Evolutionary conservation across 2,888 invertebrate genomes (phyloP).

Genomic region (Drosophila borealis): DNA sequence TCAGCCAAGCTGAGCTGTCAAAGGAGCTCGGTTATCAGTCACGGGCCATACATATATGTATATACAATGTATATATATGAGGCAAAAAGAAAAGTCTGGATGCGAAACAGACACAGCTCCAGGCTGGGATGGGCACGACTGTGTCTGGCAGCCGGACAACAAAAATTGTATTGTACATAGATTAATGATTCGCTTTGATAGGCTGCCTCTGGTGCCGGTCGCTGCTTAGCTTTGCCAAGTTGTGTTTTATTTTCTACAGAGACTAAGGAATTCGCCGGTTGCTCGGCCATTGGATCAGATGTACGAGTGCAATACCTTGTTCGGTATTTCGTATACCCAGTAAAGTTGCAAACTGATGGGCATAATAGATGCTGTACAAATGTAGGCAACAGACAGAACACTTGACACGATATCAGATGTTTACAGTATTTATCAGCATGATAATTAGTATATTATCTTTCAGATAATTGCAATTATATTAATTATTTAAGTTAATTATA

Average conservation of each 20-base stretch:
- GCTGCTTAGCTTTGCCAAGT: slow-evolving; percentile 11
- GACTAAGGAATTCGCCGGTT: slow-evolving; percentile 15
- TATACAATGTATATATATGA: background rate
- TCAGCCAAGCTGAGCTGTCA: slow-evolving; percentile 56
- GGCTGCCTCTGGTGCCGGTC: slow-evolving; percentile 7
- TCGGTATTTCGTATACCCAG: slow-evolving; percentile 1
- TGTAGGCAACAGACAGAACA: background rate
- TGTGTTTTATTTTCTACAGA: slow-evolving; percentile 1
- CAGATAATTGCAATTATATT: too few species aligned
- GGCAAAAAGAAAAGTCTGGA: slow-evolving; percentile 29
- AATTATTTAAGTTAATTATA: too few species aligned
- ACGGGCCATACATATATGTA: slow-evolving; percentile 41
- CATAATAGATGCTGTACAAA: background rate
- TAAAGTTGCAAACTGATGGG: background rate
- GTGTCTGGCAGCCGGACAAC: slow-evolving; percentile 18
- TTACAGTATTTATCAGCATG: background rate
- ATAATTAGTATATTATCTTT: too few species aligned
- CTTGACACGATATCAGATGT: background rate
- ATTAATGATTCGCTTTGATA: slow-evolving; percentile 30
- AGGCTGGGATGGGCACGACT: slow-evolving; percentile 18
- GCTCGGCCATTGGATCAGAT: background rate
- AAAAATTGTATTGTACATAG: slow-evolving; percentile 14
- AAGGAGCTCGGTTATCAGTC: slow-evolving; percentile 60
- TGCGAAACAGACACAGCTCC: slow-evolving; percentile 27
- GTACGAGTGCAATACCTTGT: slow-evolving; percentile 4